Evolutionary conservation across 2,797 vertebrate genomes (phyloP).

Genomic region (Erethizon dorsatum): DNA sequence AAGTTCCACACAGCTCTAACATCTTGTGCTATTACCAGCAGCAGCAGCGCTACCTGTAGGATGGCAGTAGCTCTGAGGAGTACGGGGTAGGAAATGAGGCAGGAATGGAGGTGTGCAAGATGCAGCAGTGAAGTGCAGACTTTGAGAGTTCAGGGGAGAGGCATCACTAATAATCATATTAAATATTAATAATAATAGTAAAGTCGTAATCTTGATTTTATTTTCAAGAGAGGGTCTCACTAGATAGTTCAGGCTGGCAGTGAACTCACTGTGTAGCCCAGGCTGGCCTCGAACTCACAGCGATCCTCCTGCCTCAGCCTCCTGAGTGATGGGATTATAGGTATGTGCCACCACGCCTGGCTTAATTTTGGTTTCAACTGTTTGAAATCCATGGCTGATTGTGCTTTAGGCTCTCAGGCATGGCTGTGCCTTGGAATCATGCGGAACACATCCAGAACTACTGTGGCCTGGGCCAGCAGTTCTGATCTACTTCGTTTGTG

Average conservation of each 20-base stretch:
- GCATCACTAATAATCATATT: constrained; percentile 1
- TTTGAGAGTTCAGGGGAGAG: constrained; percentile 22
- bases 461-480: background rate
- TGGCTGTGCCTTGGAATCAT: background rate
- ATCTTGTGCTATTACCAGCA: background rate
- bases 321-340: background rate
- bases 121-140: constrained; percentile 28
- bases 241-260: background rate
- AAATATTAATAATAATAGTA: constrained; percentile 58
- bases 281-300: background rate
- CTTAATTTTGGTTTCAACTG: background rate
- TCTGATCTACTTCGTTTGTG: constrained; percentile 17
- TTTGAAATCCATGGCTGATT: background rate
- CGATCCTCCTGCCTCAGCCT: background rate
- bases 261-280: background rate
- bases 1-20: background rate
- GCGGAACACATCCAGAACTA: background rate
- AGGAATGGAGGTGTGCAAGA: background rate
- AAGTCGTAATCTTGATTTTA: background rate
- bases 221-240: background rate
- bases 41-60: background rate
- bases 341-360: background rate
- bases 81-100: background rate
- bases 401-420: background rate
- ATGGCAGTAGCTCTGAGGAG: constrained; percentile 12